phyloP scores from a whole-genome alignment of 2,888 invertebrate species.

The Tetragnatha montana region DNA sequence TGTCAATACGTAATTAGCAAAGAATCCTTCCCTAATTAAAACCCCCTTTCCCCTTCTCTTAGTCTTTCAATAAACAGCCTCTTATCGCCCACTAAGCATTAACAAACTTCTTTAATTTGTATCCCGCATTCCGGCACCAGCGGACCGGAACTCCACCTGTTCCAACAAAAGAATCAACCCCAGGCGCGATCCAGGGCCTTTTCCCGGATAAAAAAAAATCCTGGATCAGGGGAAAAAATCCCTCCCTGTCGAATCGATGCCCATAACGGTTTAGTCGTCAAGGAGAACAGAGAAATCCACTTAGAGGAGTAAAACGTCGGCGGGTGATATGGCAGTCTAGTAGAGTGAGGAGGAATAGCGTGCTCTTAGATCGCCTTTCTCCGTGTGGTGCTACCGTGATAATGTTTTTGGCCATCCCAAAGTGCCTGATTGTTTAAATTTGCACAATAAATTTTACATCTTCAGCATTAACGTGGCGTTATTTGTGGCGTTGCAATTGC shows the following conservation, averaged over 20 bases:
- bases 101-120: conserved; percentile 67
- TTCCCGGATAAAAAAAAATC: conserved; percentile 27
- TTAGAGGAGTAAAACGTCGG: conserved; percentile 68
- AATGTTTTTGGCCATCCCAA: too few relatives aligned
- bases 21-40: conserved; percentile 28
- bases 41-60: conserved; percentile 43
- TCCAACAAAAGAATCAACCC: conserved; percentile 65
- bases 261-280: conserved; percentile 70
- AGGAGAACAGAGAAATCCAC: conserved; percentile 69
- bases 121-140: conserved; percentile 8
- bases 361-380: too few relatives aligned
- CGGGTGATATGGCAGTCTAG: background rate
- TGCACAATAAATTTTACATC: too few relatives aligned
- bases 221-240: conserved; percentile 22
- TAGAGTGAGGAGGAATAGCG: background rate
- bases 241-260: conserved; percentile 62
- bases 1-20: background rate
- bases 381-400: too few relatives aligned
- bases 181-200: conserved; percentile 26
- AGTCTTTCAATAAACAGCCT: conserved; percentile 45
- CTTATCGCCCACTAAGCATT: conserved; percentile 60
- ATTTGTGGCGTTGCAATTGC: too few relatives aligned
- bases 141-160: conserved; percentile 46
- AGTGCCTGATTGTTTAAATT: too few relatives aligned
- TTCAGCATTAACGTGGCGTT: too few relatives aligned